A percentile compares a stretch with the other conserved stretches of the same genome.
These are phyloP conservation scores for Colletes latitarsis DNA, from an alignment of 1,140 invertebrate genomes.

Conservation along the genomic window DNA sequence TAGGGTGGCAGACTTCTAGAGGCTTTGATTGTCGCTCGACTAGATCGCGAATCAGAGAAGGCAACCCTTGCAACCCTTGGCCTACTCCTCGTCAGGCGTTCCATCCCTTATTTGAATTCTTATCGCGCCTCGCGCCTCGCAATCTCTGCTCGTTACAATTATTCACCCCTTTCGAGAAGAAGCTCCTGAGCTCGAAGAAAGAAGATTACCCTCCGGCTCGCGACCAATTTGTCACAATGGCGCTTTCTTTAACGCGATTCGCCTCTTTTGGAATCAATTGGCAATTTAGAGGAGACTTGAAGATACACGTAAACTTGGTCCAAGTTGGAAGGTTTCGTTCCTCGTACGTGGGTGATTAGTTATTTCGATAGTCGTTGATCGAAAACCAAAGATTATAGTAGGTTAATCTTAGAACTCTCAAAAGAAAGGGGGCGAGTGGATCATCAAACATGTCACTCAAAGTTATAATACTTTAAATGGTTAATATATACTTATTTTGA, in stretches of 20 bases:
- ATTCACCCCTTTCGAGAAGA: slow-evolving; percentile 69
- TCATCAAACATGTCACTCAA: too few species aligned
- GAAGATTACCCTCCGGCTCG: slow-evolving; percentile 36
- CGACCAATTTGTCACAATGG: slow-evolving; percentile 68
- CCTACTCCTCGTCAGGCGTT: slow-evolving; percentile 2
- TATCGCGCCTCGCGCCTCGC: slow-evolving; percentile 50
- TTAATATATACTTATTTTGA: too few species aligned
- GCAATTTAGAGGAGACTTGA: not conserved
- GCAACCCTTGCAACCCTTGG: slow-evolving; percentile 35
- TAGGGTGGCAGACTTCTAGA: not conserved
- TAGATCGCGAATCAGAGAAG: slow-evolving; percentile 27
- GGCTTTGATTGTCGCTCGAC: slow-evolving; percentile 29
- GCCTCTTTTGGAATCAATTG: not conserved
- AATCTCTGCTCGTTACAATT: slow-evolving; percentile 74
- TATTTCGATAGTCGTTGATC: too few species aligned
- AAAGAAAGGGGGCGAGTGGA: too few species aligned
- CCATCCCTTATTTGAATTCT: slow-evolving; percentile 62
- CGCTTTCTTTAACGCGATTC: slow-evolving; percentile 26
- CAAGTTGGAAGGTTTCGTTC: too few species aligned
- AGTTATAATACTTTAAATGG: too few species aligned
- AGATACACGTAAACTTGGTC: too few species aligned
- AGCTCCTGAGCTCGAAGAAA: slow-evolving; percentile 18
- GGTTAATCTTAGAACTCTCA: too few species aligned
- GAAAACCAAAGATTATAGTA: too few species aligned
- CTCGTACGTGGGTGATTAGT: too few species aligned